phyloP scores from a whole-genome alignment of 2,113 vertebrate genomes.

The Athene cunicularia region DNA sequence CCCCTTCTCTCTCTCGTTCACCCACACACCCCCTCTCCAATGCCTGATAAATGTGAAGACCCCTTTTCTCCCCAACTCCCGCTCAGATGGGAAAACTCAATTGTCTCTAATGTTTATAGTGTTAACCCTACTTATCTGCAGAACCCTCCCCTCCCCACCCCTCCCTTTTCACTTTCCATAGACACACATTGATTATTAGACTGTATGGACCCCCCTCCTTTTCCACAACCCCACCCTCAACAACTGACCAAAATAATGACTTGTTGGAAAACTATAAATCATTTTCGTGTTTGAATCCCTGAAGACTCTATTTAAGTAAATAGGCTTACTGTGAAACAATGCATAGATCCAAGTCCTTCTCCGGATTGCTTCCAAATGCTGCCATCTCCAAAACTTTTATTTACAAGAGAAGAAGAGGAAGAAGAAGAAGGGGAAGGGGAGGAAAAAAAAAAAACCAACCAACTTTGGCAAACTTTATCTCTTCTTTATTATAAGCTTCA shows the following conservation, averaged over 20 bases:
- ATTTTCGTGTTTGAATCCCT: constrained; percentile 60
- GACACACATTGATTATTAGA: constrained; percentile 66
- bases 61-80: constrained; percentile 64
- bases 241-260: constrained; percentile 69
- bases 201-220: constrained; percentile 27
- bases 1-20: background rate
- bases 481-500: constrained; percentile 65
- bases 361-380: constrained; percentile 59
- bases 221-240: constrained; percentile 52
- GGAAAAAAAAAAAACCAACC: background rate
- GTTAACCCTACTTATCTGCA: constrained; percentile 53
- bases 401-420: constrained; percentile 48
- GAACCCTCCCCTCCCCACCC: background rate
- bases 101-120: constrained; percentile 69
- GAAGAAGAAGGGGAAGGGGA: background rate
- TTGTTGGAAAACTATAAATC: constrained; percentile 77
- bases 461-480: constrained; percentile 76
- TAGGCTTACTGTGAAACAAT: constrained; percentile 72
- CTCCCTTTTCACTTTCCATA: constrained; percentile 46
- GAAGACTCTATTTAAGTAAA: constrained; percentile 72
- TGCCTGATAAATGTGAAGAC: constrained; percentile 54
- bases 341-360: constrained; percentile 66
- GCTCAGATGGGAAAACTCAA: constrained; percentile 56
- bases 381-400: constrained; percentile 64
- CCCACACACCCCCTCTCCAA: background rate